A percentile compares a stretch with the other conserved stretches of the same genome.
Conservation (phyloP, 1,140 invertebrate species). For the Liolophura sinensis region DNA sequence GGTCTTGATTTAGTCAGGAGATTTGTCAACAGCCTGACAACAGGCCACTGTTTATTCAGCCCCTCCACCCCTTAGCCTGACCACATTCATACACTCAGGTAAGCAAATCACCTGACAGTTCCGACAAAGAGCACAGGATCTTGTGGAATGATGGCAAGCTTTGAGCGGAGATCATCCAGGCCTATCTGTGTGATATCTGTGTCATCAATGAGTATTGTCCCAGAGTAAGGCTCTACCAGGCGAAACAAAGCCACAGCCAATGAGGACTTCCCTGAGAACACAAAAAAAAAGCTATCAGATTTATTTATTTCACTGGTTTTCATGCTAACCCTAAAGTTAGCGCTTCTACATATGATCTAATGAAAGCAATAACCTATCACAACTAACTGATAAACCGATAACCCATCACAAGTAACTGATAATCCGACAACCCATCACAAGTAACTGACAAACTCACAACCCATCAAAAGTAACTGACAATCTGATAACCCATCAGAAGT, state of each 20-base stretch:
- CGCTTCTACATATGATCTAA: neutral
- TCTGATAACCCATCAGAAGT: too few species aligned
- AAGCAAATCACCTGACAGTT: conserved; percentile 48
- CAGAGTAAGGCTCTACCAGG: conserved; percentile 60
- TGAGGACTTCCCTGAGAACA: conserved; percentile 69
- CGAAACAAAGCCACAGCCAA: conserved; percentile 64
- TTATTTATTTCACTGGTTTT: conserved; percentile 60
- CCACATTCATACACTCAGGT: too few species aligned
- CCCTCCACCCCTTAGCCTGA: too few species aligned
- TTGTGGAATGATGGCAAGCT: conserved; percentile 59
- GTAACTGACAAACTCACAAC: too few species aligned
- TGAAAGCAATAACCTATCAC: too few species aligned
- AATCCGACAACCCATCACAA: too few species aligned
- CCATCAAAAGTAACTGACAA: too few species aligned
- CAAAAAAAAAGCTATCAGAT: conserved; percentile 66
- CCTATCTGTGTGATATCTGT: conserved; percentile 48
- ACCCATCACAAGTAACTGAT: too few species aligned
- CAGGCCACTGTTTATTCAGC: too few species aligned
- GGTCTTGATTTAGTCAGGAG: too few species aligned
- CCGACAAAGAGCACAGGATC: conserved; percentile 63
- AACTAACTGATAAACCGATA: too few species aligned
- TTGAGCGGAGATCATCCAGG: conserved; percentile 50
- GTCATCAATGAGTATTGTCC: conserved; percentile 52
- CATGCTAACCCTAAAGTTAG: neutral
- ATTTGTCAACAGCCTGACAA: too few species aligned